Evolutionary conservation across 2,113 vertebrate species (phyloP).

Genomic region (Glaucomys volans): DNA sequence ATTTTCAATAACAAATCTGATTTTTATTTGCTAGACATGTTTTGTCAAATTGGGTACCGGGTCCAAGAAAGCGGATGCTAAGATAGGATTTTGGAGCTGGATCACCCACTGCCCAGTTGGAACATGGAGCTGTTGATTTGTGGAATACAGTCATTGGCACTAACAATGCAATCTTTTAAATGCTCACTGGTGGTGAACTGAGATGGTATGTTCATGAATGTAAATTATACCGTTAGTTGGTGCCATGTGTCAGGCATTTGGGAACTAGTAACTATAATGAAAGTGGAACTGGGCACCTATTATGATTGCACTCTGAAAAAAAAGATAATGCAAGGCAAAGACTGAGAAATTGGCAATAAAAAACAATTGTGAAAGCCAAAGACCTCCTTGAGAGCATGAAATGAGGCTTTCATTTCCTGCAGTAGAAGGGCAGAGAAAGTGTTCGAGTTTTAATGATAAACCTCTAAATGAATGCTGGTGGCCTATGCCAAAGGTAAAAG

Average conservation of each 20-base stretch:
- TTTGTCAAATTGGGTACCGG: neutral
- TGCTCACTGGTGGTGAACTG: neutral
- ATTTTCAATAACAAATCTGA: neutral
- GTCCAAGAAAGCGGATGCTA: neutral
- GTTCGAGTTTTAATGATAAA: neutral
- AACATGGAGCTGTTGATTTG: neutral
- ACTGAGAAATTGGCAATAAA: constrained; percentile 1
- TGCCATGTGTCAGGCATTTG: neutral
- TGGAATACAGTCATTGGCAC: neutral
- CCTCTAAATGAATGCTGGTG: neutral
- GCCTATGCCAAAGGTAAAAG: neutral
- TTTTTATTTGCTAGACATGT: neutral
- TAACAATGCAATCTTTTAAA: neutral
- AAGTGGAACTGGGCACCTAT: neutral
- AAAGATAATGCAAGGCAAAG: neutral
- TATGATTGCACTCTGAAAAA: neutral
- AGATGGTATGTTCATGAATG: neutral
- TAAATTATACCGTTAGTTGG: neutral
- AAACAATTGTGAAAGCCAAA: neutral
- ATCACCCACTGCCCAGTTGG: neutral
- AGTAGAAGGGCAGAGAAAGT: neutral
- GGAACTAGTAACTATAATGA: neutral
- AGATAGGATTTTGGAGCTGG: neutral
- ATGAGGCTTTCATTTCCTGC: neutral
- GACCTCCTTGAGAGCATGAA: neutral